Evolutionary conservation across 2,113 vertebrate genomes (phyloP), one percentile per base, ranked within the genome.

Genomic region (Vidua macroura): DNA sequence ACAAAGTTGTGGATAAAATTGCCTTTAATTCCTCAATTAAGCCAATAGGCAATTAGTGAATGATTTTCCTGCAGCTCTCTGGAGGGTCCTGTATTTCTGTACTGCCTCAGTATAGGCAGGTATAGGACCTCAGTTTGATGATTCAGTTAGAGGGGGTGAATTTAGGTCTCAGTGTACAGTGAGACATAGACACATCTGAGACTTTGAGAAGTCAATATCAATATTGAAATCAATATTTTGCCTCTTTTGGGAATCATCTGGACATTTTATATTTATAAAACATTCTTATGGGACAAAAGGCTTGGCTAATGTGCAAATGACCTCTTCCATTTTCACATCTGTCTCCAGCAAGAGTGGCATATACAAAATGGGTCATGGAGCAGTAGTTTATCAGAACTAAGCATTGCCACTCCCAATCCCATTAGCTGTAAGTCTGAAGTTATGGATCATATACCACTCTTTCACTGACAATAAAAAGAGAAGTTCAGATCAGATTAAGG

Each of bases 1-100:
- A 77, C 76, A 83, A 83, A 92, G 51, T 77, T 74, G 28, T 43
- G 43, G 93, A 83, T 67, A 74, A 93, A 96, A 94, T 88, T 83
- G 18, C 64, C 52, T 88, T 83, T 93, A 96, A 86, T 88, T 93
- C 72, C 51, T 83, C 79, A 88, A 18, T 85, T 80, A 93, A 81
- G 35, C 37, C 51, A 77, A 55, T 10, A 30, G 30, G 21, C 48
- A 75, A 86, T 69, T 96, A 80, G 51, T 49, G 63, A 93, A 70
- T 73, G 37, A 69, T 83, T 83, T 94, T 83, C 56, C 9, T 72
- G 27, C 35, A 80, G 5, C 33, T 52, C 10, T 88, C 60, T 74
- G 35, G 59, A 92, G 60, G 41, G 58, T 73, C 49, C 52, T 48
- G 0, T 74, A 22, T 59, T 83, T 88, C 60, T 51, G 58, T 62